phyloP scores from a whole-genome alignment of 2,888 invertebrate species.

The Chalcosyrphus nemorum region DNA sequence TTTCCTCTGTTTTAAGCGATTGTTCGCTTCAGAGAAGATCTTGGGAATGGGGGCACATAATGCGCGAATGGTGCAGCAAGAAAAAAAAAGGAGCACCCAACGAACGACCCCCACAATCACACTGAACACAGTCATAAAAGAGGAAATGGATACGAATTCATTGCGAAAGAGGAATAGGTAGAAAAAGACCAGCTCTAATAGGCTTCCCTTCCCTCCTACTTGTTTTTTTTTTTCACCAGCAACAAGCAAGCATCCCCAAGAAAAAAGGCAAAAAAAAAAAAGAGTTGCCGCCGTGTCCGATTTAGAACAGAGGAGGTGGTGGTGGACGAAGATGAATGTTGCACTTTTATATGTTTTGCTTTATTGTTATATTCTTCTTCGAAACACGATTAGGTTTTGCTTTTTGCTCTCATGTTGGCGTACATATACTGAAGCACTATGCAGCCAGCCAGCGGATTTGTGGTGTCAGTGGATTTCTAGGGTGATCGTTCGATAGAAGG shows the following conservation, averaged over 20 bases:
- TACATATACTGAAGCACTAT: constrained; percentile 23
- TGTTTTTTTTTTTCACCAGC: constrained; percentile 2
- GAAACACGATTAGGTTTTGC: constrained; percentile 56
- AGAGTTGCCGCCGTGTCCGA: constrained; percentile 13
- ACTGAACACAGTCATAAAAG: constrained; percentile 32
- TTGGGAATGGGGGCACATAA: constrained; percentile 73
- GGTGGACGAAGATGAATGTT: constrained; percentile 58
- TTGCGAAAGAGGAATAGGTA: constrained; percentile 53
- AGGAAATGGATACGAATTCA: constrained; percentile 64
- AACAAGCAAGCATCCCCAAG: constrained; percentile 34
- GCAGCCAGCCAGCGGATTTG: constrained; percentile 63
- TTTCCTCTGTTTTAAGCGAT: constrained; percentile 44
- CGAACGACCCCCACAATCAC: constrained; percentile 59
- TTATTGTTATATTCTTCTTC: constrained; percentile 42
- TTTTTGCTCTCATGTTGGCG: neutral
- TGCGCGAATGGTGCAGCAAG: constrained; percentile 32
- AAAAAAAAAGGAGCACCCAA: constrained; percentile 35
- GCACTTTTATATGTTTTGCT: constrained; percentile 50
- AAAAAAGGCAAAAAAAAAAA: neutral
- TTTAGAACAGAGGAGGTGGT: constrained; percentile 45
- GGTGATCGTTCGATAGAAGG: constrained; percentile 77
- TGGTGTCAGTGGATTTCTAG: constrained; percentile 78
- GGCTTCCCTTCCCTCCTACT: no score
- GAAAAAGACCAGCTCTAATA: constrained; percentile 52
- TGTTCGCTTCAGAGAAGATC: constrained; percentile 70